Evolutionary conservation across 1,140 invertebrate species (phyloP).

Genomic region (Drosophila obscura): DNA sequence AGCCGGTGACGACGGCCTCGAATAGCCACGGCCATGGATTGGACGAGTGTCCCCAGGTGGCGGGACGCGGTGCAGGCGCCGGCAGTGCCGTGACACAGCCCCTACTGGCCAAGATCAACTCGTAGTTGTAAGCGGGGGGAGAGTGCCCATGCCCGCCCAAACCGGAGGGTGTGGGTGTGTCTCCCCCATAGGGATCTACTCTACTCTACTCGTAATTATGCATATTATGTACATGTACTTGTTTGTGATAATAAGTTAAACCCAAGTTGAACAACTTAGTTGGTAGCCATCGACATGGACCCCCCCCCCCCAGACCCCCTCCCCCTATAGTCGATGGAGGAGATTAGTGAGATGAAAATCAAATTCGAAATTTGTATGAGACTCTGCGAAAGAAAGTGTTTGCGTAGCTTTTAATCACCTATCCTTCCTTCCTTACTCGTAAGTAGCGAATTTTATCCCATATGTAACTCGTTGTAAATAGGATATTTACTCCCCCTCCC

Average conservation of each 20-base stretch:
- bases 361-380: slow-evolving; percentile 53
- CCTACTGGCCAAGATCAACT: slow-evolving; percentile 79
- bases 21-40: not conserved
- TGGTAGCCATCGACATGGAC: slow-evolving; percentile 9
- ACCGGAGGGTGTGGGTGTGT: no score
- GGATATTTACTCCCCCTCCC: slow-evolving; percentile 14
- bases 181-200: not conserved
- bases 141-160: not conserved
- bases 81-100: slow-evolving; percentile 68
- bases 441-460: slow-evolving; percentile 53
- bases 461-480: slow-evolving; percentile 32
- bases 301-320: no score
- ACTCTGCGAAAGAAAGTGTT: slow-evolving; percentile 29
- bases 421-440: slow-evolving; percentile 22
- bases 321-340: slow-evolving; percentile 14
- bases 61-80: slow-evolving; percentile 18
- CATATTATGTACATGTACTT: slow-evolving; percentile 71
- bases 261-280: slow-evolving; percentile 72
- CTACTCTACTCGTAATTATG: slow-evolving; percentile 47
- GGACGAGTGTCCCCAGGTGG: slow-evolving; percentile 45
- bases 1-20: slow-evolving; percentile 12
- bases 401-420: slow-evolving; percentile 15
- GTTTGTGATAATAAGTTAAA: slow-evolving; percentile 79
- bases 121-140: slow-evolving; percentile 55
- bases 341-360: slow-evolving; percentile 16